Conservation (phyloP, 2,113 vertebrate genomes). For the Podarcis cretensis region DNA sequence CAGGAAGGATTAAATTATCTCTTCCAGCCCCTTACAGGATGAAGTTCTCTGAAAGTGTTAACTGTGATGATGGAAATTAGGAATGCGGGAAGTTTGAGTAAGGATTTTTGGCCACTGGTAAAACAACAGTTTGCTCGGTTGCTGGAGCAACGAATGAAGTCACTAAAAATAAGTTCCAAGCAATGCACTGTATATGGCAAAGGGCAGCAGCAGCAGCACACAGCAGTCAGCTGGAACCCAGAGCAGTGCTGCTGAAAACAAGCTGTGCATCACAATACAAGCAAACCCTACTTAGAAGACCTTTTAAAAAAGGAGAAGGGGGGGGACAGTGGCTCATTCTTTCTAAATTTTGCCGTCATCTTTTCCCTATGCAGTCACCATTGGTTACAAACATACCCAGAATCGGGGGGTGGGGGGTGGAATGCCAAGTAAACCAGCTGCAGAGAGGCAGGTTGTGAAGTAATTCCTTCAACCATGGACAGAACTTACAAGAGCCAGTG, state of each 20-base stretch:
- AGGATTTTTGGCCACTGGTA: slow-evolving; percentile 58
- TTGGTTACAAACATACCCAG: too few relatives aligned
- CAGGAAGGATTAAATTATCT: neutral
- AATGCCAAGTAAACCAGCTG: neutral
- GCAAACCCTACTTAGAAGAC: neutral
- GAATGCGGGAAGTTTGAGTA: slow-evolving; percentile 59
- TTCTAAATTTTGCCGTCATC: neutral
- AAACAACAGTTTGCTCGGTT: slow-evolving; percentile 69
- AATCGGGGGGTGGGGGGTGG: too few relatives aligned
- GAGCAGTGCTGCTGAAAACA: slow-evolving; percentile 36
- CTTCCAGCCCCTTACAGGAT: neutral
- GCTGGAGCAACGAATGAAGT: slow-evolving; percentile 67
- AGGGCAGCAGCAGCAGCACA: slow-evolving; percentile 49
- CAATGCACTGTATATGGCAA: slow-evolving; percentile 60
- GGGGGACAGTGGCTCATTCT: too few relatives aligned
- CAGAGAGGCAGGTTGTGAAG: neutral
- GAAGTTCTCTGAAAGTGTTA: slow-evolving; percentile 42
- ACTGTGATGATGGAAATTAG: slow-evolving; percentile 50
- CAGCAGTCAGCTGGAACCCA: slow-evolving; percentile 41
- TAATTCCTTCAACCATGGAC: too few relatives aligned
- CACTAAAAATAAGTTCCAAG: slow-evolving; percentile 76
- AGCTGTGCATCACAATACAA: neutral
- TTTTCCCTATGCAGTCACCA: too few relatives aligned
- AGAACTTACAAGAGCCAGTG: too few relatives aligned
- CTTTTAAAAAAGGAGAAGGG: too few relatives aligned